A percentile compares a stretch with the other conserved stretches of the same genome.
phyloP scores from a whole-genome alignment of 2,797 vertebrate genomes.

The Tinamus major region DNA sequence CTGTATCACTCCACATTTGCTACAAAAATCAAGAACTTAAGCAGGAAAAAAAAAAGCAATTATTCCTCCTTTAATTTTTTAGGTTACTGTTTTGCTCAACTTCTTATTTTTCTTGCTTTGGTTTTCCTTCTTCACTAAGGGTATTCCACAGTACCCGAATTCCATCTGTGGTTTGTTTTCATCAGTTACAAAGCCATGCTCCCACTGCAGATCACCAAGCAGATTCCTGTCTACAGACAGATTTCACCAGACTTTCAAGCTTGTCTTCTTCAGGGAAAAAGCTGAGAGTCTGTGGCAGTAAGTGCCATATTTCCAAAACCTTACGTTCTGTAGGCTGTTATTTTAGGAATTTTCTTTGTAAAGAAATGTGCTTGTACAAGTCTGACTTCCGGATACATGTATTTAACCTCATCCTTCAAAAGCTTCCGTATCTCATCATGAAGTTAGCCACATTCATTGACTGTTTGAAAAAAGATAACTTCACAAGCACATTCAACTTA shows the following conservation, averaged over 20 bases:
- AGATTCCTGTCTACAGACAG: not conserved
- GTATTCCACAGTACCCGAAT: not conserved
- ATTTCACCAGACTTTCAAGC: not conserved
- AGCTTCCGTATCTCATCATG: not conserved
- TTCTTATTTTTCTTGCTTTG: not conserved
- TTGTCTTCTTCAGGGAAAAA: not conserved
- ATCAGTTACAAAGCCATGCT: not conserved
- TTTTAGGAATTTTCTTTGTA: not conserved
- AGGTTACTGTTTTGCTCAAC: not conserved
- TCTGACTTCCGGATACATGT: not conserved
- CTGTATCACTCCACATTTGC: not conserved
- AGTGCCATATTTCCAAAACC: not conserved
- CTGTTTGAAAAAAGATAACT: constrained; percentile 9
- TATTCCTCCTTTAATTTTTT: not conserved
- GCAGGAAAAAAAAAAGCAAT: not conserved
- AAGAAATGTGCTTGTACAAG: not conserved
- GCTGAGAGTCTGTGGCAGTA: not conserved
- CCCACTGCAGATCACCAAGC: not conserved
- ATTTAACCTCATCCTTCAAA: constrained; percentile 9
- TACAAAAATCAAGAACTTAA: not conserved
- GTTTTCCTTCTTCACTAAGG: not conserved
- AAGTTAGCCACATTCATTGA: not conserved
- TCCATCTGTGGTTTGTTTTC: not conserved
- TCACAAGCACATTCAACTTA: not conserved
- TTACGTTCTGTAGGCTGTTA: not conserved